A percentile compares a stretch with the other conserved stretches of the same genome.
These are phyloP conservation scores for Brachionus plicatilis DNA, from an alignment of 1,140 invertebrate species.

Conservation along the genomic window DNA sequence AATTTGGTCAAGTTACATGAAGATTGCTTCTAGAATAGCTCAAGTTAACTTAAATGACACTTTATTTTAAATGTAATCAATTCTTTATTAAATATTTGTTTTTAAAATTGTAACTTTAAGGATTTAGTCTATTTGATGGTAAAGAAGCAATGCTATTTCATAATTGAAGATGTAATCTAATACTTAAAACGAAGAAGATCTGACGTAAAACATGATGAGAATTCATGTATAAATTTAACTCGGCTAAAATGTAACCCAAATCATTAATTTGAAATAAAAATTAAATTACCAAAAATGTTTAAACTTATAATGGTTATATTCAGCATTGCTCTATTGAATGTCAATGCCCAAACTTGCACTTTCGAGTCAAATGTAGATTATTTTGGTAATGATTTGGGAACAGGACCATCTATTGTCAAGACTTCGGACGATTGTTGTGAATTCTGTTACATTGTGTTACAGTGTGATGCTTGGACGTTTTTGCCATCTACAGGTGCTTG, in stretches of 20 bases:
- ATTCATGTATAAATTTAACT: slow-evolving; percentile 9
- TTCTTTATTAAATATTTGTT: not conserved
- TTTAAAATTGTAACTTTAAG: not conserved
- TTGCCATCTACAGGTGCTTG: not conserved
- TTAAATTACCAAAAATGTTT: not conserved
- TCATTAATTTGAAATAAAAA: not conserved
- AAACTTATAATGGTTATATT: not conserved
- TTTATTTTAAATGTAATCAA: not conserved
- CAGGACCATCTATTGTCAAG: not conserved
- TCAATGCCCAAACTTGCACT: not conserved
- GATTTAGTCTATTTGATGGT: not conserved
- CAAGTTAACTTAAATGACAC: not conserved
- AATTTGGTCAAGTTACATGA: not conserved
- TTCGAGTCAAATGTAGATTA: slow-evolving; percentile 29
- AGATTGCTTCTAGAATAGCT: not conserved
- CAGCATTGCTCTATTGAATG: not conserved
- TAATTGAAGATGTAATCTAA: not conserved
- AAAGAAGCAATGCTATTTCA: not conserved
- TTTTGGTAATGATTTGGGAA: slow-evolving; percentile 19
- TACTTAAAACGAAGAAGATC: not conserved
- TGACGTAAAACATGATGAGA: not conserved
- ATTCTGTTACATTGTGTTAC: not conserved
- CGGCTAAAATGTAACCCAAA: not conserved
- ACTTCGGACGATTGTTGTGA: not conserved
- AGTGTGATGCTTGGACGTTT: slow-evolving; percentile 26